Base-by-base conservation (phyloP, 2,888 invertebrate genomes). In the Drosophila mimica region DNA sequence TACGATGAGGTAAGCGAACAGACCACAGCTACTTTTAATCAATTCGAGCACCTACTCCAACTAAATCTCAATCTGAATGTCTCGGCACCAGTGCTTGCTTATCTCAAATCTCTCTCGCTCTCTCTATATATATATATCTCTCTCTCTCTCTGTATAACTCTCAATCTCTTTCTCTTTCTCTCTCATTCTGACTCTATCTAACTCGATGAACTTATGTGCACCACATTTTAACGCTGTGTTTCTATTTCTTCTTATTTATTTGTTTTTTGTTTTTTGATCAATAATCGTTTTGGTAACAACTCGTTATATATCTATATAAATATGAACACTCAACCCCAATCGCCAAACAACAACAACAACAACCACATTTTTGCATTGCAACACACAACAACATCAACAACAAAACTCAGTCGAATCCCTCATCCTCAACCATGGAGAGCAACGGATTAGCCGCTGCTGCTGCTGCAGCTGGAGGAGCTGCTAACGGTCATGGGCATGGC, bases 1-100 rank as follows among this genome's bases (percentile, higher is more conserved):
- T 93, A 93, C 70, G 93, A 93, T 71, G 93, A 93, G 91, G 93
- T 93, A 91, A 85, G 89, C 31, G 4, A 43, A 20, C 31, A 40
- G 46, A 34, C 11, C 20, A 46, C 25, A 66, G 20, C 25, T 17
- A 52, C 28, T 34, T 38, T 40, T 30, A 40, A 61, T 46, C 58
- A 53, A 54, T 33, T 57, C 60, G 52, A 86, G 87, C 84, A 84
- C 87, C 59, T 70, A 54, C 17, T 60, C 52, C 43, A 65, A 59
- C 40, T 70, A 56, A 58, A 54, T 20, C 48, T 48, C 46, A 68
- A 73, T 51, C 90, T 87, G 88, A 87, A 87, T 87, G 90, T 88
- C 86, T 83, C 87, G 71, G 87, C 87, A 88, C 87, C 71, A 56
- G 74, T 89, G 90, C 87, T 88, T 88, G 87, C 84, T 90, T 88